Evolutionary conservation across 2,888 invertebrate genomes (phyloP).

Genomic region (Microctonus aethiopoides): DNA sequence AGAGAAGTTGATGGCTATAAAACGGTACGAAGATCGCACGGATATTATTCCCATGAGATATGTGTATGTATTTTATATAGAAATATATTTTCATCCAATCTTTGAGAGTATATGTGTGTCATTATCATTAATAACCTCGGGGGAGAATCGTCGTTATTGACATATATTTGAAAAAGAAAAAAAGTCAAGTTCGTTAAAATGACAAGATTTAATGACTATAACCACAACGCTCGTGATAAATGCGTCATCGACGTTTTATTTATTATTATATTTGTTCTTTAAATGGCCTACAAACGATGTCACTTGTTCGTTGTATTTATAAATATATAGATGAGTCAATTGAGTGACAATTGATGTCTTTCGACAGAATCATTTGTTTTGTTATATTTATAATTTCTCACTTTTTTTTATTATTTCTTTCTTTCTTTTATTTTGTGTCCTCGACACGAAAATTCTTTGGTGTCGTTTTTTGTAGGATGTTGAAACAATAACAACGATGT

Average conservation of each 20-base stretch:
- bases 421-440: not conserved
- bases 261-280: constrained; percentile 20
- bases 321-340: constrained; percentile 12
- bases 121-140: constrained; percentile 17
- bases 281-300: not conserved
- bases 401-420: not conserved
- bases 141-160: not conserved
- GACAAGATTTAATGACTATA: constrained; percentile 9
- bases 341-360: constrained; percentile 8
- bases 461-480: not conserved
- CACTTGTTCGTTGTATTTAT: not conserved
- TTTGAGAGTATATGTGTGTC: constrained; percentile 16
- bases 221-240: constrained; percentile 1
- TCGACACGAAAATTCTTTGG: constrained; percentile 15
- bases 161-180: not conserved
- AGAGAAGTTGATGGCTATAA: not conserved
- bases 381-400: not conserved
- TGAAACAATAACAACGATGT: not conserved
- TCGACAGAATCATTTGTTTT: not conserved
- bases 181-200: constrained; percentile 15
- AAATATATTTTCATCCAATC: not conserved
- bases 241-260: constrained; percentile 9
- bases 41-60: constrained; percentile 25
- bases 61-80: not conserved
- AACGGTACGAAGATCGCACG: constrained; percentile 17